Evolutionary conservation across 2,888 invertebrate species (phyloP), one percentile per base, ranked within the genome.

Genomic region (Drosophila anomalata): DNA sequence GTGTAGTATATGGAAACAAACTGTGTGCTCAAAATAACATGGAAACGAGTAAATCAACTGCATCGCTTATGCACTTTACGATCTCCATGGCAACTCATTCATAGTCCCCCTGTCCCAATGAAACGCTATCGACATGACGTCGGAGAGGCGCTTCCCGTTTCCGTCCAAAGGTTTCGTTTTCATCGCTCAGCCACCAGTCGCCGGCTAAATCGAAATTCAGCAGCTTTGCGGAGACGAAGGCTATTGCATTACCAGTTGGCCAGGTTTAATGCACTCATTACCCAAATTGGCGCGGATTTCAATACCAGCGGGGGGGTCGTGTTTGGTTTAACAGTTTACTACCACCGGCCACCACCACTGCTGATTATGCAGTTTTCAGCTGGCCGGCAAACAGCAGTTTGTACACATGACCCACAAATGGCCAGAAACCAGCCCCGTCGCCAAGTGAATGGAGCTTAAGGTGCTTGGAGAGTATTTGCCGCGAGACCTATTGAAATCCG

Each of bases 381-480:
- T 33, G 47, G 48, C 55, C 14, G 62, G 48, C 48, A 17, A 17
- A 17, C 17, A 44, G 55, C 47, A 12, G 50, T 17, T 71, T 80
- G 72, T 84, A 75, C 75, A 69, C 73, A 69, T 87, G 81, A 81
- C 81, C 87, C 82, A 82, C 70, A 87, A 87, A 69, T 78, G 77
- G 78, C 71, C 67, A 53, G 65, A 53, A 69, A 80, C 67, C 48
- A 60, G 68, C 73, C 61, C 65, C 76, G 68, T 52, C 31, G 17
- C 17, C 17, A 65, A 75, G 80, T 83, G 80, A 81, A 77, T 50
- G 80, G 80, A 50, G 50, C 29, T 31, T 12, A 17, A 17, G 17
- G 17, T 17, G 17, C 17, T 17, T 1, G 17, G 46, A 22, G 14
- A 50, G 20, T 39, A 17, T 8, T 33, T 26, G 57, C 24, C 3